A percentile compares a stretch with the other conserved stretches of the same genome.
Evolutionary conservation across 2,888 invertebrate genomes (phyloP).

Genomic region (Eremobia ochroleuca): DNA sequence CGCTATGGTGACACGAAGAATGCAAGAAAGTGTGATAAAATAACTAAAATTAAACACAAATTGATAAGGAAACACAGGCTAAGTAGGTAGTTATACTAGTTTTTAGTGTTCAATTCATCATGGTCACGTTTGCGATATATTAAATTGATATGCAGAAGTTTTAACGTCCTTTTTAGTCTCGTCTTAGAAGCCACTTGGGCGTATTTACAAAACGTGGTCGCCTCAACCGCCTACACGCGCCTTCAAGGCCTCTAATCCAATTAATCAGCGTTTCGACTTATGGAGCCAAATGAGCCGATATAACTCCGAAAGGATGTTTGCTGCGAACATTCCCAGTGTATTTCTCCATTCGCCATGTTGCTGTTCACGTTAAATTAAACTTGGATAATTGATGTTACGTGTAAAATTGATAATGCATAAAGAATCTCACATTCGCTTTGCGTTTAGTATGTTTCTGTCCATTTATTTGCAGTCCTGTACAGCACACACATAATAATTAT

Average conservation of each 20-base stretch:
- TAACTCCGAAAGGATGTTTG: constrained; percentile 68
- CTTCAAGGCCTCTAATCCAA: constrained; percentile 81
- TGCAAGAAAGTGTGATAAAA: constrained; percentile 83
- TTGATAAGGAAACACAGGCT: constrained; percentile 85
- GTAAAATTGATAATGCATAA: constrained; percentile 41
- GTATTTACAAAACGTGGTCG: constrained; percentile 77
- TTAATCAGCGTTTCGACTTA: constrained; percentile 76
- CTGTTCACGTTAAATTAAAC: constrained; percentile 61
- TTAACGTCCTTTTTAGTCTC: constrained; percentile 48
- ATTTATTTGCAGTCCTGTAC: constrained; percentile 27
- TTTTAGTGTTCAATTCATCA: constrained; percentile 51
- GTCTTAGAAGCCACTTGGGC: constrained; percentile 67
- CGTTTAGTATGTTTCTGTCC: constrained; percentile 30
- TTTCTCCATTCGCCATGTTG: constrained; percentile 52
- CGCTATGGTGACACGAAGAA: constrained; percentile 78
- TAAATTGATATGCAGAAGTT: constrained; percentile 37
- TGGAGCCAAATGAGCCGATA: constrained; percentile 68
- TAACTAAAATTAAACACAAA: constrained; percentile 86
- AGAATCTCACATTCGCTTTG: constrained; percentile 48
- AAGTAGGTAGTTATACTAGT: constrained; percentile 82
- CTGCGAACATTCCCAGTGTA: constrained; percentile 51
- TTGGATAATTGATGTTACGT: constrained; percentile 62
- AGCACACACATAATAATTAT: constrained; percentile 45
- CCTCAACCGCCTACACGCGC: constrained; percentile 75
- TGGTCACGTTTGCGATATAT: constrained; percentile 47